phyloP scores from a whole-genome alignment of 2,797 vertebrate genomes.

The Lepus oiostolus region DNA sequence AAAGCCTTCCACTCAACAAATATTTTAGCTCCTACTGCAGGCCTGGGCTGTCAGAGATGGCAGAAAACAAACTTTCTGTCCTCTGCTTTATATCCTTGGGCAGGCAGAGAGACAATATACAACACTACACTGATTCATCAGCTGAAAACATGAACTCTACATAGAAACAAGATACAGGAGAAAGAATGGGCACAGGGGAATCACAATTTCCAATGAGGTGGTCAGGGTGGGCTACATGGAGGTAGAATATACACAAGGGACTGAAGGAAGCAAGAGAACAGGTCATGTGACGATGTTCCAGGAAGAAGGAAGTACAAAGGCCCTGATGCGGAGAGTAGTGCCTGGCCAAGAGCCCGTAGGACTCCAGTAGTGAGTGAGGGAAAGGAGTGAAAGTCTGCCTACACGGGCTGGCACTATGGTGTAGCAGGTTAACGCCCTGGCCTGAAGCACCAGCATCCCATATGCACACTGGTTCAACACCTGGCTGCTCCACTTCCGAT shows the following conservation, averaged over 20 bases:
- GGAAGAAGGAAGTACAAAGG: neutral
- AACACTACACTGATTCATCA: neutral
- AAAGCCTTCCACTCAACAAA: constrained; percentile 23
- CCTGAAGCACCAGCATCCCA: too few relatives aligned
- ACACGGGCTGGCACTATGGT: too few relatives aligned
- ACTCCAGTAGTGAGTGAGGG: neutral
- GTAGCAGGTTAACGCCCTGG: too few relatives aligned
- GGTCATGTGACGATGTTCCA: neutral
- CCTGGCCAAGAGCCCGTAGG: neutral
- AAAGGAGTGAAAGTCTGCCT: neutral
- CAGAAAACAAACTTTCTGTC: neutral
- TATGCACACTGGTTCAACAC: too few relatives aligned
- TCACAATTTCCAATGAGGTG: neutral
- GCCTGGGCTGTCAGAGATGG: neutral
- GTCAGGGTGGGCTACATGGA: neutral
- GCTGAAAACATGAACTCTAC: neutral
- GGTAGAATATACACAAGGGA: neutral
- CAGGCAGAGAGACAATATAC: neutral
- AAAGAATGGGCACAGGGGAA: neutral
- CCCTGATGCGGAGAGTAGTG: neutral
- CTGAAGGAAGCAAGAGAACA: neutral
- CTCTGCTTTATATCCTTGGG: neutral
- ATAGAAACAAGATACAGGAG: neutral
- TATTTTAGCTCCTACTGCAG: neutral
- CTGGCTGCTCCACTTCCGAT: too few relatives aligned